phyloP scores from a whole-genome alignment of 1,140 invertebrate genomes.

The Nomia melanderi region DNA sequence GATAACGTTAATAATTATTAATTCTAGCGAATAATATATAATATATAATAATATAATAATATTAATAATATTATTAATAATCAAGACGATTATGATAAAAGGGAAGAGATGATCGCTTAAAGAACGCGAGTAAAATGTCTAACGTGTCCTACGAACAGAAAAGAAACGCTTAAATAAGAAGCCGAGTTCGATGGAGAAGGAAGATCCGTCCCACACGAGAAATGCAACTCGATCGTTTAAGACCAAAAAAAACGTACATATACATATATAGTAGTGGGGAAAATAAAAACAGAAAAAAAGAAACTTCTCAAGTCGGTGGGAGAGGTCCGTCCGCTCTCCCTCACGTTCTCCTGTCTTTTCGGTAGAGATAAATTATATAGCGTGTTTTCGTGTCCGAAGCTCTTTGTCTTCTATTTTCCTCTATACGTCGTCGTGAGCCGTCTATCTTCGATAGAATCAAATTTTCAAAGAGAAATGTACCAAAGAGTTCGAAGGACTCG shows the following conservation, averaged over 20 bases:
- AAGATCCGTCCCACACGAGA: conserved; percentile 3
- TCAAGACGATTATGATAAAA: conserved; percentile 41
- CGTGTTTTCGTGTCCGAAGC: neutral
- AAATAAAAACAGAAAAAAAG: conserved; percentile 4
- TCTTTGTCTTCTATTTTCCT: neutral
- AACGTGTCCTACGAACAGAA: conserved; percentile 38
- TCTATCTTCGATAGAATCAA: neutral
- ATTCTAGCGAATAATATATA: conserved; percentile 51
- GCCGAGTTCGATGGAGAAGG: conserved; percentile 32
- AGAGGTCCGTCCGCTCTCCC: conserved; percentile 27
- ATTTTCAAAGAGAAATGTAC: conserved; percentile 12
- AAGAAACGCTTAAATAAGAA: conserved; percentile 53
- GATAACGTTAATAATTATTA: conserved; percentile 38
- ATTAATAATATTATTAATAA: conserved; percentile 49
- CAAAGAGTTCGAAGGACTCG: conserved; percentile 7
- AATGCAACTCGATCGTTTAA: conserved; percentile 8
- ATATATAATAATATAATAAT: conserved; percentile 46
- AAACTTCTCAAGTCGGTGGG: conserved; percentile 28
- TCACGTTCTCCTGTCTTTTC: conserved; percentile 33
- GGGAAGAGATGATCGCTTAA: conserved; percentile 19
- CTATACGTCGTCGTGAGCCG: neutral
- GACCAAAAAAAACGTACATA: neutral
- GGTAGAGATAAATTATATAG: conserved; percentile 16
- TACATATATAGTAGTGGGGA: too few relatives aligned
- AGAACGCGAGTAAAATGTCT: conserved; percentile 38